Base-by-base conservation (phyloP, 2,113 vertebrate genomes). In the Archocentrus centrarchus region DNA sequence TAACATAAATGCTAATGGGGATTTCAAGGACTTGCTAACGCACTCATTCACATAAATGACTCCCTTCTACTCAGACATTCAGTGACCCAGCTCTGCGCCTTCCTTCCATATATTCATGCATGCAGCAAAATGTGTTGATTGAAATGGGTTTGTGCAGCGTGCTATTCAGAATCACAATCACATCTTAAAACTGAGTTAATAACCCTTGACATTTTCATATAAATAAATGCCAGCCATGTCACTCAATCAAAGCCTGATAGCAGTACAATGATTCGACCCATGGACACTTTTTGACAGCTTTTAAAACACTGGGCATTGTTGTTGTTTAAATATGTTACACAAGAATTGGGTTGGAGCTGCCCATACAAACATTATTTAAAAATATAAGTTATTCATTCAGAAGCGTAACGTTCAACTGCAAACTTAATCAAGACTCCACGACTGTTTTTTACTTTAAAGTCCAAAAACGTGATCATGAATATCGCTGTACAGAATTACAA, bases 21-120 rank as follows among this genome's bases (percentile, higher is more conserved):
- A 77, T 81, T 78, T 87, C 82, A 84, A 87, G 80, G 63, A 88
- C 76, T 86, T 63, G 14, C 88, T 84, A 84, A 39, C 79, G 53
- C 60, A 10, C 78, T 78, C 73, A 47, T 61, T 86, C 41, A 39
- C 18, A 32, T 50, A 50, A 82, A 86, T 77, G 59, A 86, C 39
- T 85, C 20, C 61, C 64, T 87, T 87, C 17, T 75, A 87, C 15
- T 82, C 78, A 81, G 70, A 59, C 41, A 14, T 37, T 66, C 73
- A 27, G 24, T 73, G 77, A 81, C 50, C 63, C 27, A 37, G 85
- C 44, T 35, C 15, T 63, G 77, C 11, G 44, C 39, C 80, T 55
- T 66, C 35, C 57, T 64, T 73, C 44, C 73, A 47, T 22, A 73
- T 59, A 88, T 63, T 41, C n/a, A 73, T 53, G 62, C 50, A 15